Evolutionary conservation across 2,888 invertebrate species (phyloP).

Genomic region (Phyllotreta striolata): DNA sequence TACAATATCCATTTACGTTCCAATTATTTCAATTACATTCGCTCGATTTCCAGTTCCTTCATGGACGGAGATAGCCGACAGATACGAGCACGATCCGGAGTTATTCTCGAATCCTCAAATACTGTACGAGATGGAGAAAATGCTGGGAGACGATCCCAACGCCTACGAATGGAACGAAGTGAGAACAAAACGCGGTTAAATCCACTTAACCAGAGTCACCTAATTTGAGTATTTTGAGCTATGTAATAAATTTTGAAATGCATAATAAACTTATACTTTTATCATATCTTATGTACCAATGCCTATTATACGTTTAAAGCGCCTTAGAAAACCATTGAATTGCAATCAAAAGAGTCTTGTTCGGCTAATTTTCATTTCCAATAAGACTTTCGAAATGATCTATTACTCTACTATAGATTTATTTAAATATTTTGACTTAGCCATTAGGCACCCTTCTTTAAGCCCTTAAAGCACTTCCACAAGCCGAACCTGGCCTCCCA

Average conservation of each 20-base stretch:
- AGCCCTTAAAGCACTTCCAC: conserved; percentile 66
- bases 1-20: neutral
- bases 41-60: conserved; percentile 48
- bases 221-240: too few relatives aligned
- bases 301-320: too few relatives aligned
- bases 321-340: too few relatives aligned
- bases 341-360: too few relatives aligned
- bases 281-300: too few relatives aligned
- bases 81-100: conserved; percentile 57
- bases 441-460: neutral
- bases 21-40: conserved; percentile 14
- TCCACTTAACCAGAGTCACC: neutral
- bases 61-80: conserved; percentile 56
- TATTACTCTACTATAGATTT: neutral
- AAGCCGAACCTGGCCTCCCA: conserved; percentile 72
- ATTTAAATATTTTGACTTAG: neutral
- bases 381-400: neutral
- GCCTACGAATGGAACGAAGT: conserved; percentile 50
- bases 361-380: too few relatives aligned
- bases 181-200: conserved; percentile 44
- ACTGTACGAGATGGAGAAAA: conserved; percentile 47
- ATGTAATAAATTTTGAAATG: too few relatives aligned
- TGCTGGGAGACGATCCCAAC: conserved; percentile 50
- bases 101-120: conserved; percentile 50
- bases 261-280: too few relatives aligned